Conservation (phyloP, 2,797 vertebrate genomes). For the Hapalemur alaotrensis region DNA sequence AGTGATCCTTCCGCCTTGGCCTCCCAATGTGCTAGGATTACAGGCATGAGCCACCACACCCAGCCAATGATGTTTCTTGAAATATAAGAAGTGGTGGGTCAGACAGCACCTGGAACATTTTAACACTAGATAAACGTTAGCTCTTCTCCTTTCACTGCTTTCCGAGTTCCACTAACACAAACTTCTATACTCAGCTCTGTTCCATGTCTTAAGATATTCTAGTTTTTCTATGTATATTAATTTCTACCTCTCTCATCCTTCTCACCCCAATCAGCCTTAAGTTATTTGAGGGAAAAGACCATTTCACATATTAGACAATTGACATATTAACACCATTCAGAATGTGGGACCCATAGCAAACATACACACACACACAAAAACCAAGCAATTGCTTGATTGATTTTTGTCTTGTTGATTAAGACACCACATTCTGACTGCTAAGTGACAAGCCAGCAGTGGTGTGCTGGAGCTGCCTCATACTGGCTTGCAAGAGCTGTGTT, state of each 20-base stretch:
- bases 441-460: background rate
- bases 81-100: background rate
- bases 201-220: background rate
- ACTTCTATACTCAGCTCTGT: background rate
- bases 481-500: background rate
- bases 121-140: background rate
- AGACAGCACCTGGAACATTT: background rate
- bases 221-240: background rate
- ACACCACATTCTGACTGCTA: background rate
- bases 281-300: background rate
- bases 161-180: background rate
- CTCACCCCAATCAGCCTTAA: background rate
- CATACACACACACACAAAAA: background rate
- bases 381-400: background rate
- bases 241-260: background rate
- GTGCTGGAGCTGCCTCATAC: background rate
- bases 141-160: background rate
- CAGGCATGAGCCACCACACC: background rate
- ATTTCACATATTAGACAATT: background rate
- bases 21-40: background rate
- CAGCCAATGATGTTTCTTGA: background rate
- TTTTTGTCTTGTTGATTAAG: background rate
- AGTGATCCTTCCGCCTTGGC: background rate
- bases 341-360: background rate
- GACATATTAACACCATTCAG: background rate